Percentiles rank a stretch among this genome's conserved stretches.
phyloP scores from a whole-genome alignment of 2,113 vertebrate genomes.

The Anolis carolinensis region DNA sequence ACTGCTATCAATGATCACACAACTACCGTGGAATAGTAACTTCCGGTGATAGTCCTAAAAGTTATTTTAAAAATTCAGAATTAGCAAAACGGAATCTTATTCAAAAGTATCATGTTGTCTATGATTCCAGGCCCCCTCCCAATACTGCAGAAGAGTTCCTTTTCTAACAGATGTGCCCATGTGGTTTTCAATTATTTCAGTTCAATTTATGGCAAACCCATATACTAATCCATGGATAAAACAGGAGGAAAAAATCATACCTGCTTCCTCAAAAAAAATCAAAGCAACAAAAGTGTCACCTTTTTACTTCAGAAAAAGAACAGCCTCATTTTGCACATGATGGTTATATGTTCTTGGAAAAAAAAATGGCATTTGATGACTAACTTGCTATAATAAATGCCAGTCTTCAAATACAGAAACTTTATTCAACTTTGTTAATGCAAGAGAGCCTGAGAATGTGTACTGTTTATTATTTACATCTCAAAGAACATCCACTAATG shows the following conservation, averaged over 20 bases:
- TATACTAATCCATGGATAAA: neutral
- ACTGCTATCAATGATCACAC: too few species aligned
- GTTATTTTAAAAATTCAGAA: too few species aligned
- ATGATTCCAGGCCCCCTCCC: neutral
- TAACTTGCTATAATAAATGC: neutral
- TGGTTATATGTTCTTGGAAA: neutral
- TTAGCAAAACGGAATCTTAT: neutral
- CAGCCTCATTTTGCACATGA: neutral
- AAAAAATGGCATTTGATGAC: neutral
- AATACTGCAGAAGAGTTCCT: neutral
- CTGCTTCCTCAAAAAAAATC: accelerated
- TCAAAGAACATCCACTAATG: conserved; percentile 43
- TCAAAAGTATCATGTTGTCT: too few species aligned
- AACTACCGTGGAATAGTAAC: too few species aligned
- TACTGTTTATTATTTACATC: conserved; percentile 52
- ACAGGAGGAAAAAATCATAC: neutral
- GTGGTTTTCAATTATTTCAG: neutral
- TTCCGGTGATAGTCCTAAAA: too few species aligned
- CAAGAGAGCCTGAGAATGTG: conserved; percentile 39
- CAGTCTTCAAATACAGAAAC: neutral
- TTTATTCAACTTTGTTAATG: neutral
- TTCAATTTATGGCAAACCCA: neutral
- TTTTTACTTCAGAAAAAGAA: neutral
- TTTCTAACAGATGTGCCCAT: neutral
- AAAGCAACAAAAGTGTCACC: neutral